Evolutionary conservation across 2,888 invertebrate species (phyloP), one percentile per base, ranked within the genome.

Genomic region (Eupithecia subfuscata): DNA sequence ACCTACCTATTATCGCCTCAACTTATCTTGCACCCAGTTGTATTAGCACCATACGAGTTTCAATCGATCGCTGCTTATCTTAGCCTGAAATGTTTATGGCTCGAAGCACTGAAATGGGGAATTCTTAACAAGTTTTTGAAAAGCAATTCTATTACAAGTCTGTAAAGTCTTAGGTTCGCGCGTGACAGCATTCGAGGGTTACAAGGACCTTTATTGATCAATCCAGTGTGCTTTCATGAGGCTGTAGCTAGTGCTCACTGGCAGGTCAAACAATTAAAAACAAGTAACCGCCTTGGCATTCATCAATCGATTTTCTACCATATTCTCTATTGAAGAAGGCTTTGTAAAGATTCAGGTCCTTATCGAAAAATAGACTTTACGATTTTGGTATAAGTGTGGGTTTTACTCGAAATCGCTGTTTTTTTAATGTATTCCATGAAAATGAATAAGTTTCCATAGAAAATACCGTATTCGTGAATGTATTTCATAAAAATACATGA

Each of bases 41-140:
- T 60, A 60, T 60, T 60, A 60, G 25, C 43, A 68, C 68, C 73
- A 63, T 70, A 56, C 77, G 52, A 56, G 75, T 76, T 77, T 40
- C 73, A 91, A 93, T 93, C 90, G 93, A 93, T 92, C 92, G 89
- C 71, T 71, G 85, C 86, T 87, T 89, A 89, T 88, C 85, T 84
- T 80, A 83, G 80, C 79, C 84, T 85, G 85, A 86, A 88, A 88
- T 87, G 87, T 90, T 89, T 89, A 88, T 87, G 85, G 83, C 85
- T 82, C 73, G 73, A 73, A 78, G 70, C 76, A 77, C 78, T 75
- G 37, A 75, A 78, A 77, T 75, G 71, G 74, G 74, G 69, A 71
- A 77, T 71, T 74, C 9, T 52, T 56, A 73, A 0, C 6, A 37
- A 8, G 6, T 64, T 18, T 16, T 16, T 65, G 65, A 40, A 67